Evolutionary conservation across 2,888 invertebrate species (phyloP), one percentile per base, ranked within the genome.

Genomic region (Amiota communis): DNA sequence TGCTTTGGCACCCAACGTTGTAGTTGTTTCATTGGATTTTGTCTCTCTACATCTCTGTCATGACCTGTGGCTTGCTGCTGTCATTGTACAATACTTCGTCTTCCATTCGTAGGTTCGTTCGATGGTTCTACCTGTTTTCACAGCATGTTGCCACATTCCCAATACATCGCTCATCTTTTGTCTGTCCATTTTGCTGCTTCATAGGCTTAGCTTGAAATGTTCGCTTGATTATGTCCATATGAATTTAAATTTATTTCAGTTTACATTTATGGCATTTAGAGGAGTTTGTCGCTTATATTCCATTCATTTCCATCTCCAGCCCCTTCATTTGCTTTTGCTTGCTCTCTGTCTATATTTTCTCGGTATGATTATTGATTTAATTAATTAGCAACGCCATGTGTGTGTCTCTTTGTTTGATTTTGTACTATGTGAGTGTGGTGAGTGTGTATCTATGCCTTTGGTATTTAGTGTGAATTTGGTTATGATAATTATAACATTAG

Each of bases 191-290:
- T 56, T 72, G 70, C 69, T 49, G 15, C 46, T n/a, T 78, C 75
- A 75, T 80, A 17, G 75, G 75, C 77, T 84, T 83, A 77, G 71
- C 76, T 79, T 78, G 79, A 78, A 80, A 80, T 84, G 81, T 78
- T 82, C 81, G 82, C 84, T 80, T 81, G 82, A 83, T 83, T 83
- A 84, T 85, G 82, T 85, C 81, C 82, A 83, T 81, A 83, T 83
- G 84, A 57, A 78, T 75, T 76, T 71, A 71, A 74, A 74, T 73
- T 67, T 83, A 73, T 75, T 78, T 75, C 70, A 20, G 20, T 59
- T 20, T 72, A 72, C 59, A 71, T 11, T 13, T 36, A 23, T 23
- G 23, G 23, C 23, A 23, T 20, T 61, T 36, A 36, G 36, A 36
- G 36, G 36, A 36, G 36, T 36, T 36, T 36, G 36, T 36, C 36